Conservation (phyloP, 1,140 invertebrate genomes). For the Drosophila athabasca region DNA sequence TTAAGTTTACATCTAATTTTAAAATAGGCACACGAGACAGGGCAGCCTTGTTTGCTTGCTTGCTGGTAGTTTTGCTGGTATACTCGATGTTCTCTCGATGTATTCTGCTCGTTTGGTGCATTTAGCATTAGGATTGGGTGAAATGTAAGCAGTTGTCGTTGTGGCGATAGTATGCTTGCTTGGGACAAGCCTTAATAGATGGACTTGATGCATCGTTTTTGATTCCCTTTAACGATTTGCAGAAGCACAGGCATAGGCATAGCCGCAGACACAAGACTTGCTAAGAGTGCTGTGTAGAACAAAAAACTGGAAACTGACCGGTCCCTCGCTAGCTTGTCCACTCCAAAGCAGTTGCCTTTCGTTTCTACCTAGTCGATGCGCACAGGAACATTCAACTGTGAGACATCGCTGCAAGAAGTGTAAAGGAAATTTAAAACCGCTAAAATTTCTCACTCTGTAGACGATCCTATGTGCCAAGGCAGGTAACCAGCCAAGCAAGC, state of each 20-base stretch:
- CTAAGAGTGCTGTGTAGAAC: conserved; percentile 10
- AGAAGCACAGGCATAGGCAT: conserved; percentile 27
- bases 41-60: conserved; percentile 6
- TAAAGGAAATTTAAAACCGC: conserved; percentile 36
- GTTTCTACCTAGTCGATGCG: conserved; percentile 19
- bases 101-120: conserved; percentile 11
- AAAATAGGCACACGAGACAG: conserved; percentile 12
- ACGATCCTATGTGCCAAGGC: conserved; percentile 12
- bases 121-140: conserved; percentile 1
- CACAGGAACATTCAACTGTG: conserved; percentile 60
- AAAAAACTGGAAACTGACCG: conserved; percentile 14
- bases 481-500: conserved; percentile 4
- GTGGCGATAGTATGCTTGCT: conserved; percentile 38
- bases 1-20: conserved; percentile 43
- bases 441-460: conserved; percentile 52
- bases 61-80: conserved; percentile 22
- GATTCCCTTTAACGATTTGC: conserved; percentile 80
- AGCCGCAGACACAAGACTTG: conserved; percentile 30
- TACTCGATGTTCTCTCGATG: conserved; percentile 28
- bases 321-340: not conserved
- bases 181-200: conserved; percentile 55
- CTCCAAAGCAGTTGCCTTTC: not conserved
- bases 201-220: conserved; percentile 80
- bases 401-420: conserved; percentile 57
- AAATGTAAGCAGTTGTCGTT: conserved; percentile 46